Conservation (phyloP, 2,113 vertebrate species). For the Phainopepla nitens region DNA sequence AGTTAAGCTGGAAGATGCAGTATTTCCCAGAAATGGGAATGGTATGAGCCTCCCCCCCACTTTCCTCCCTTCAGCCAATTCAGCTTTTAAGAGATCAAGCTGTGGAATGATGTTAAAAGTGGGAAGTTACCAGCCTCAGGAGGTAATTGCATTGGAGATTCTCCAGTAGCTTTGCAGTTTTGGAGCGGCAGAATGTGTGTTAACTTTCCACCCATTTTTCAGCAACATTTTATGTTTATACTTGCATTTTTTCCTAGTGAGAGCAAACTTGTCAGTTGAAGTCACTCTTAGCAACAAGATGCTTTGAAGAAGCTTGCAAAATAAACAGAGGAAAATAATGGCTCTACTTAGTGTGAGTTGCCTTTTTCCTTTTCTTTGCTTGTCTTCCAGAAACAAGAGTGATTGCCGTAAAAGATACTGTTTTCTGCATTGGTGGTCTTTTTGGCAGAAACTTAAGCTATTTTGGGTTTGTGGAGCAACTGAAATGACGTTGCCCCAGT, state of each 20-base stretch:
- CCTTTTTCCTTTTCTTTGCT: not conserved
- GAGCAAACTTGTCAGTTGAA: not conserved
- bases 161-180: not conserved
- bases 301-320: conserved; percentile 39
- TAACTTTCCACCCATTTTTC: conserved; percentile 9
- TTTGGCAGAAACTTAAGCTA: not conserved
- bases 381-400: not conserved
- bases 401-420: not conserved
- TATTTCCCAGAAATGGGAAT: not conserved
- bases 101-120: not conserved
- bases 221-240: conserved; percentile 19
- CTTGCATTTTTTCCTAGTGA: conserved; percentile 35
- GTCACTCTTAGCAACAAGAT: conserved; percentile 41
- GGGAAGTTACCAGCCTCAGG: fast-evolving
- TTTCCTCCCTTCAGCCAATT: not conserved
- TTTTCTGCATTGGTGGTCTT: not conserved
- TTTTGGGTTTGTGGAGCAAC: not conserved
- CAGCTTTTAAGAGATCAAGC: not conserved
- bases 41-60: fast-evolving
- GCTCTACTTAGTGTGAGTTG: not conserved
- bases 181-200: not conserved
- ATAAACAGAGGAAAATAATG: conserved; percentile 42
- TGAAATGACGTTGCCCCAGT: not conserved
- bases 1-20: not conserved
- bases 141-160: not conserved